Evolutionary conservation across 35 echinoderm and acorn worm species (phyloP), one percentile per base, ranked within the genome.

Genomic region (Apostichopus parvimensis): DNA sequence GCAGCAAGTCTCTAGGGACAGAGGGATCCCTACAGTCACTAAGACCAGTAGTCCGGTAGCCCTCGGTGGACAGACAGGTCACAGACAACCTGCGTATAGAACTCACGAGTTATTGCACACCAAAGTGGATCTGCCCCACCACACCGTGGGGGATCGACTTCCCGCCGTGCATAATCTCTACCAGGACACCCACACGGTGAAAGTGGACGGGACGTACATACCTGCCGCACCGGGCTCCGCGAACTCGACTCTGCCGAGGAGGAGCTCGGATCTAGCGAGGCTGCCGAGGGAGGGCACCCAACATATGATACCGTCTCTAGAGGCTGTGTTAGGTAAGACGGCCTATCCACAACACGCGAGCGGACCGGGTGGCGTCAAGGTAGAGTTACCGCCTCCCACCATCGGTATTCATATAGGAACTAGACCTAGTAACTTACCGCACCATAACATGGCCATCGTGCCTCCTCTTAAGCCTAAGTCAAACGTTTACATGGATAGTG

Each of bases 341-440:
- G 6, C 88, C 15, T 78, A 78, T 77, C 71, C 89, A 5, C 89
- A 88, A 52, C 86, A 77, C 14, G 89, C 79, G 17, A 94, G 88
- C 81, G 89, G 60, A 86, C 88, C 89, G 66, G 93, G 93, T 1
- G 89, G 88, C 57, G 90, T 94, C 66, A 90, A 90, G 22, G 55
- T 94, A 18, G 93, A 94, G 65, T 65, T 94, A 65, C 93, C 93
- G n/a, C 93, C 93, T 5, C 93, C 93, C 53, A 94, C 93, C 34
- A 85, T 94, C 14, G 93, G 93, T 14, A 94, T 94, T 66, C 89
- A 94, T 78, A 94, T 94, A 76, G 93, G 93, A 26, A 15, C 88
- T 4, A 94, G 79, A 87, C 89, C 88, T 52, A 73, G 70, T 18
- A 77, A 91, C 53, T 25, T 91, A 91, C 73, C 15, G 12, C 89